phyloP scores from a whole-genome alignment of 2,888 invertebrate species.

The Hemaris fuciformis region DNA sequence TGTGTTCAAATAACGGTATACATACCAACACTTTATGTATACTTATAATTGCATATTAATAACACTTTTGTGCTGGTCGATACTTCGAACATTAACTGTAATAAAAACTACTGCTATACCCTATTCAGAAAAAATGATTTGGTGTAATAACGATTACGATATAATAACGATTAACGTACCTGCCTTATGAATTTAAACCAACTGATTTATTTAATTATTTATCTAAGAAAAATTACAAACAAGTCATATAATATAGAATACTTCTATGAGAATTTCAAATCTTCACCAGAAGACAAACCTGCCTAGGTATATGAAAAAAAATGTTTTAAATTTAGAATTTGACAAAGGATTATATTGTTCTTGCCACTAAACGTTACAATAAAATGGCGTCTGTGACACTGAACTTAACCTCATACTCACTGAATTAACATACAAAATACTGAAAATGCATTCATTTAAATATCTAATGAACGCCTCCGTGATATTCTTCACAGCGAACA shows the following conservation, averaged over 20 bases:
- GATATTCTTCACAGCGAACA: constrained; percentile 49
- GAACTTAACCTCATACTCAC: constrained; percentile 75
- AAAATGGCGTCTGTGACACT: constrained; percentile 63
- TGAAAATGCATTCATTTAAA: constrained; percentile 73
- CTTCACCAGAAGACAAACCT: too few relatives aligned
- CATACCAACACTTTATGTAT: neutral
- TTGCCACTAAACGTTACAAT: constrained; percentile 38
- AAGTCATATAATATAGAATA: too few relatives aligned
- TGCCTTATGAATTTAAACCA: too few relatives aligned
- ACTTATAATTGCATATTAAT: neutral
- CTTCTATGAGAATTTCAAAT: too few relatives aligned
- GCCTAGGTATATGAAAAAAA: neutral
- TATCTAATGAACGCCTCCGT: constrained; percentile 57
- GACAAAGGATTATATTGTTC: neutral
- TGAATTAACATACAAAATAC: constrained; percentile 78
- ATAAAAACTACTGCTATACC: too few relatives aligned
- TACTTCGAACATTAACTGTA: neutral
- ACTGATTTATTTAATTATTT: too few relatives aligned
- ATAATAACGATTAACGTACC: neutral
- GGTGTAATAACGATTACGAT: neutral
- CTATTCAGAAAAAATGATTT: neutral
- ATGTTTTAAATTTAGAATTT: neutral
- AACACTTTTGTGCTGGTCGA: neutral
- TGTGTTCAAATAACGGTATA: neutral
- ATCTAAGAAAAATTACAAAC: too few relatives aligned